phyloP scores from a whole-genome alignment of 2,797 vertebrate genomes.

The Ctenopoma multispine region DNA sequence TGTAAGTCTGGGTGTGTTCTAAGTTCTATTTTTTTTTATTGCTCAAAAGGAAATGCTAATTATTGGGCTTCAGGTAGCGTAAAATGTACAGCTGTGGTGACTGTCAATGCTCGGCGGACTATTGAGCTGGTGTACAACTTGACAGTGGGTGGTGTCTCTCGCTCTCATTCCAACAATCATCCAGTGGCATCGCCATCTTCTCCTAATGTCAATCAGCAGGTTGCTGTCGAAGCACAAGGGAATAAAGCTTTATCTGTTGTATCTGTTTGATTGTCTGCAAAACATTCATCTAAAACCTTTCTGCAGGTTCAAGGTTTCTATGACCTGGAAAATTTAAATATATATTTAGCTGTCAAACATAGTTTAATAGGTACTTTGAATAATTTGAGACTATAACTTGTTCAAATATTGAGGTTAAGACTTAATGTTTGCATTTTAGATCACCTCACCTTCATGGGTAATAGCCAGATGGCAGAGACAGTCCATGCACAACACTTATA shows the following conservation, averaged over 20 bases:
- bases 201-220: slow-evolving; percentile 73
- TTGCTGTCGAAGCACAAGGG: slow-evolving; percentile 39
- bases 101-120: slow-evolving; percentile 87
- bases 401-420: slow-evolving; percentile 33
- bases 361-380: slow-evolving; percentile 10
- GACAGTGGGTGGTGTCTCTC: slow-evolving; percentile 86
- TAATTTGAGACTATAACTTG: slow-evolving; percentile 43
- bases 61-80: slow-evolving; percentile 92
- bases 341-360: slow-evolving; percentile 8
- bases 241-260: slow-evolving; percentile 15
- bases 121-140: slow-evolving; percentile 87
- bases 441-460: slow-evolving; percentile 64
- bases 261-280: background rate
- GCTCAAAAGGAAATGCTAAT: slow-evolving; percentile 87
- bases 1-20: slow-evolving; percentile 35
- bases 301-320: slow-evolving; percentile 8
- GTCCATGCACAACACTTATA: slow-evolving; percentile 71
- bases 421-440: slow-evolving; percentile 52
- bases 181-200: slow-evolving; percentile 60
- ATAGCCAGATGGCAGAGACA: slow-evolving; percentile 76
- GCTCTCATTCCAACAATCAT: slow-evolving; percentile 63
- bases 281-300: slow-evolving; percentile 4
- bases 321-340: slow-evolving; percentile 11
- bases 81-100: slow-evolving; percentile 90
- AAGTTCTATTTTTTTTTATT: slow-evolving; percentile 59